Conservation (phyloP, 1,140 invertebrate species). For the Panagrolaimus sp. region DNA sequence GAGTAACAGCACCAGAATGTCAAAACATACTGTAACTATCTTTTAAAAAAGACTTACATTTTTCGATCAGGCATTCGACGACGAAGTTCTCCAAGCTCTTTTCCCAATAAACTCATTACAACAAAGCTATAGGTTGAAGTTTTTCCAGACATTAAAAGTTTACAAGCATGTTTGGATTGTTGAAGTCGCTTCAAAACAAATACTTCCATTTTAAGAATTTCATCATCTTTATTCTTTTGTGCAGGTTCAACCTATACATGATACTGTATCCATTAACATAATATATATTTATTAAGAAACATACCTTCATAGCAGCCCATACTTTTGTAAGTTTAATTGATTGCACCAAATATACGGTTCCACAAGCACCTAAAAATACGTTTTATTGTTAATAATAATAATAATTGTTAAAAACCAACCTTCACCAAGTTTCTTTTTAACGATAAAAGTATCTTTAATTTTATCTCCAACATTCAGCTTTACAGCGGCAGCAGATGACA, state of each 20-base stretch:
- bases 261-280: not conserved
- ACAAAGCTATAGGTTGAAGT: constrained; percentile 35
- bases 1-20: no score
- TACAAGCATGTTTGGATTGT: constrained; percentile 43
- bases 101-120: constrained; percentile 48
- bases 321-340: not conserved
- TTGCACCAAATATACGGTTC: constrained; percentile 4
- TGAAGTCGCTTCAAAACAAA: constrained; percentile 49
- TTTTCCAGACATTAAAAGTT: constrained; percentile 38
- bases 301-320: constrained; percentile 3
- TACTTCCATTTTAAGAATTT: constrained; percentile 51
- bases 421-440: no score
- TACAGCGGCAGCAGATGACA: no score
- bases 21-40: no score
- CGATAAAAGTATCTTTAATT: no score
- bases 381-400: no score
- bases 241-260: constrained; percentile 23
- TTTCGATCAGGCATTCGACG: constrained; percentile 36
- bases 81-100: constrained; percentile 47
- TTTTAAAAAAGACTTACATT: constrained; percentile 26
- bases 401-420: no score
- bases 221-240: constrained; percentile 43
- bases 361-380: constrained; percentile 18
- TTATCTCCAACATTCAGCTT: no score
- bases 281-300: not conserved